Conservation (phyloP, 2,113 vertebrate species). For the Strix aluco region DNA sequence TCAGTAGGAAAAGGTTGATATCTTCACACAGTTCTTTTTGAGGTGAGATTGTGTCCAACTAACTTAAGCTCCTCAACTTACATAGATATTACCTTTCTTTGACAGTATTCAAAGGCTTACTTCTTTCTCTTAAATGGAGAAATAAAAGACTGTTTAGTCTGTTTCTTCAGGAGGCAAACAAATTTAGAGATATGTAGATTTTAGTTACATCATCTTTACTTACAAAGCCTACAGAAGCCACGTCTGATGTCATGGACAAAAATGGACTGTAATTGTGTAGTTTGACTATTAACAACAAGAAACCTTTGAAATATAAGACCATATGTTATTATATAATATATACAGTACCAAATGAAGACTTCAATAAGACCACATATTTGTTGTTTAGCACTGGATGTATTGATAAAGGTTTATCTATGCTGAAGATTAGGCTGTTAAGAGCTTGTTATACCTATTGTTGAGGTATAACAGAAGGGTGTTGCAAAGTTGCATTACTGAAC, state of each 20-base stretch:
- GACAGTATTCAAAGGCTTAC: background rate
- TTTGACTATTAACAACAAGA: background rate
- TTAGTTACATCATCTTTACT: background rate
- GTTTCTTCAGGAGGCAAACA: background rate
- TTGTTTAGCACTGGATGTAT: background rate
- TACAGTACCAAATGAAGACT: background rate
- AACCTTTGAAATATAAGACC: background rate
- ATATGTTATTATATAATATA: background rate
- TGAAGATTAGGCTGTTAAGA: background rate
- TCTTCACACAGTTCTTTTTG: background rate
- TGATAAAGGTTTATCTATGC: background rate
- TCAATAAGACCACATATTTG: background rate
- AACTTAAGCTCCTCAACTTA: background rate
- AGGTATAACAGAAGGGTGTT: background rate
- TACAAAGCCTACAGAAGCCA: background rate
- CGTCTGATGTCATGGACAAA: background rate
- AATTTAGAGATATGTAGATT: background rate
- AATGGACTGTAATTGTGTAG: background rate
- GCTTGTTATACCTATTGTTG: background rate
- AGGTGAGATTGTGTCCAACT: background rate
- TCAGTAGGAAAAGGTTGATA: background rate
- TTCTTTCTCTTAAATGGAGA: background rate
- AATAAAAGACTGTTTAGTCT: background rate
- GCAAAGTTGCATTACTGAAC: background rate
- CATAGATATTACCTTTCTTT: background rate